phyloP scores from a whole-genome alignment of 1,140 invertebrate genomes.

The Aphelinus certus region DNA sequence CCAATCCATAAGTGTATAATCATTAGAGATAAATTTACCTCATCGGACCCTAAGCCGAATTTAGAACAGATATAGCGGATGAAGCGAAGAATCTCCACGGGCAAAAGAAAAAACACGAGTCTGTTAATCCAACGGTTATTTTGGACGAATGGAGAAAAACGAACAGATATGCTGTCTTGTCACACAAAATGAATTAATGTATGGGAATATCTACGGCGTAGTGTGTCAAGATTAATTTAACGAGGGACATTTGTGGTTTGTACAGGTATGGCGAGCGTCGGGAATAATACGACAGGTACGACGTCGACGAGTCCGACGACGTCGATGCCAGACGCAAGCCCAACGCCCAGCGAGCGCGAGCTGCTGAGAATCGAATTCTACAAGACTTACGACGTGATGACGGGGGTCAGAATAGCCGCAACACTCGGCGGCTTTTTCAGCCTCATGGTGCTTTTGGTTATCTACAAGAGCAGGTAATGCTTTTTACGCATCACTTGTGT shows the following conservation, averaged over 20 bases:
- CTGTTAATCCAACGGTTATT: no score
- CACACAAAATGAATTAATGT: no score
- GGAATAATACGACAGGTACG: constrained; percentile 50
- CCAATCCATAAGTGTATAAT: no score
- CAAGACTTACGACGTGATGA: constrained; percentile 91
- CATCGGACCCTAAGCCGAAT: no score
- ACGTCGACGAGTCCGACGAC: constrained; percentile 46
- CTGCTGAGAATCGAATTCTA: constrained; percentile 82
- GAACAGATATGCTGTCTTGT: no score
- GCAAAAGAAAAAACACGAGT: no score
- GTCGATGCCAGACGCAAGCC: constrained; percentile 58
- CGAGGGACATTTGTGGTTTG: neutral
- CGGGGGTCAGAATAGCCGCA: constrained; percentile 86
- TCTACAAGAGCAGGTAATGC: constrained; percentile 81
- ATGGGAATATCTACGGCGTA: no score
- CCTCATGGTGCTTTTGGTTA: constrained; percentile 85
- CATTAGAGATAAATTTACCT: no score
- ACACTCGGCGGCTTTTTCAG: constrained; percentile 89
- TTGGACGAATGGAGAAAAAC: no score
- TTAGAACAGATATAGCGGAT: no score
- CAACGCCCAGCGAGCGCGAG: constrained; percentile 65
- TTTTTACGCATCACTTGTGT: neutral
- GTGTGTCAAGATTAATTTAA: no score
- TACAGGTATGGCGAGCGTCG: constrained; percentile 60
- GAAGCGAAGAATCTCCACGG: no score